Percentiles rank a stretch among this genome's conserved stretches.
phyloP scores from a whole-genome alignment of 2,797 vertebrate species.

The Pogoniulus pusillus region DNA sequence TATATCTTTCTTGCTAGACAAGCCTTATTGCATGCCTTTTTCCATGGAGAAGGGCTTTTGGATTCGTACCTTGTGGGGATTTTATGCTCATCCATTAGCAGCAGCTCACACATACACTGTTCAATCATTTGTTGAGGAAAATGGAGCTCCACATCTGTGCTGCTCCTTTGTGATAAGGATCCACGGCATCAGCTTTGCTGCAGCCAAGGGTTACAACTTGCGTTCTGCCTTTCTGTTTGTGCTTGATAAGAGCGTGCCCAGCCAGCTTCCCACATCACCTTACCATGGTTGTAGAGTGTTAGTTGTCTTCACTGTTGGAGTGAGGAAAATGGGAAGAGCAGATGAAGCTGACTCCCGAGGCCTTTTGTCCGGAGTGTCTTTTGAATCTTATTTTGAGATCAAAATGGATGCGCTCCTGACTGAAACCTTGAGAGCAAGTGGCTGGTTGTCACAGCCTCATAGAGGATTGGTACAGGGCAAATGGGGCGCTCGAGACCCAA shows the following conservation, averaged over 20 bases:
- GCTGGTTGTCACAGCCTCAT: background rate
- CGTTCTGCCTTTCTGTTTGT: background rate
- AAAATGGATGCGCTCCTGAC: background rate
- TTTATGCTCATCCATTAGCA: background rate
- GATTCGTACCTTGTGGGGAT: background rate
- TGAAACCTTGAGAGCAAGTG: background rate
- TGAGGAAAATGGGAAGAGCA: background rate
- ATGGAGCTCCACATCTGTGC: background rate
- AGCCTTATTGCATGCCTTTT: background rate
- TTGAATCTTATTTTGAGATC: background rate
- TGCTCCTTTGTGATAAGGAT: constrained; percentile 17
- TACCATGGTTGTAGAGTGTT: background rate
- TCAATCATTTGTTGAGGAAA: background rate
- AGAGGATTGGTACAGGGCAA: background rate
- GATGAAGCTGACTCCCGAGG: background rate
- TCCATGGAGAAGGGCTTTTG: background rate
- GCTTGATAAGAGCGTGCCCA: background rate
- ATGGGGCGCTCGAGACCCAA: background rate
- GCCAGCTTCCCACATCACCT: background rate
- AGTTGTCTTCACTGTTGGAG: background rate
- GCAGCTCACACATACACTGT: background rate
- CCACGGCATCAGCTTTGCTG: background rate
- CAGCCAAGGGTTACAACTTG: background rate
- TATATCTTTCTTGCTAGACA: background rate
- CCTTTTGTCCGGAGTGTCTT: background rate